Evolutionary conservation across 1,140 invertebrate species (phyloP), one percentile per base, ranked within the genome.

Genomic region (Drosophila sp.): DNA sequence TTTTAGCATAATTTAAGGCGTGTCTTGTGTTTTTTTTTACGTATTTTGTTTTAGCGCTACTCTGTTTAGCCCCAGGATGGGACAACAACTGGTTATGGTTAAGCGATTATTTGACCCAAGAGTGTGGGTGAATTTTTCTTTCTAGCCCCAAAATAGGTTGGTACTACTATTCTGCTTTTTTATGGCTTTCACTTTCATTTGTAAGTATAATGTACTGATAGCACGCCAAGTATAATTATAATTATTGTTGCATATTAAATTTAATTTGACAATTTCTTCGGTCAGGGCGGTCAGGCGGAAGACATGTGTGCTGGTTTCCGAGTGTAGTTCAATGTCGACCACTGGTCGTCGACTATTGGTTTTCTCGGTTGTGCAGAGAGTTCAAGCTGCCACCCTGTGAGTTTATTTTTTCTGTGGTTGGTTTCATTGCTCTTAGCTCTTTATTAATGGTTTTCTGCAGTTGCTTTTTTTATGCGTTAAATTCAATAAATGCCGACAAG

Each of bases 371-470:
- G 47, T 71, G 60, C 68, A 80, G 56, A 57, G 76, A 82, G 83
- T 82, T 86, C 83, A 79, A 66, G 5, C 30, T n/a, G 30, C 84
- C 72, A 82, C 66, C 73, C 66, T 74, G 47, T 44, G 23, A 50
- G 44, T 50, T 27, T 50, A 4, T 69, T 72, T 62, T 63, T 63
- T 32, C 27, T 50, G 44, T 17, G 1, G 10, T 2, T n/a, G 56
- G 60, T 61, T 66, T 70, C 38, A 61, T 68, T 64, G 67, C 60
- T 82, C 57, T 78, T 27, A 60, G 65, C 41, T 66, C 32, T 71
- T 81, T 77, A 79, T 87, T 86, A 79, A 87, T 86, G 79, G 64
- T 82, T 85, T 87, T 82, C 71, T 76, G 79, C 83, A 79, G 83
- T 74, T 76, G 79, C 58, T 68, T 70, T 47, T 17, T 38, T 76